Evolutionary conservation across 1,140 invertebrate species (phyloP).

Genomic region (Papilio glaucus): DNA sequence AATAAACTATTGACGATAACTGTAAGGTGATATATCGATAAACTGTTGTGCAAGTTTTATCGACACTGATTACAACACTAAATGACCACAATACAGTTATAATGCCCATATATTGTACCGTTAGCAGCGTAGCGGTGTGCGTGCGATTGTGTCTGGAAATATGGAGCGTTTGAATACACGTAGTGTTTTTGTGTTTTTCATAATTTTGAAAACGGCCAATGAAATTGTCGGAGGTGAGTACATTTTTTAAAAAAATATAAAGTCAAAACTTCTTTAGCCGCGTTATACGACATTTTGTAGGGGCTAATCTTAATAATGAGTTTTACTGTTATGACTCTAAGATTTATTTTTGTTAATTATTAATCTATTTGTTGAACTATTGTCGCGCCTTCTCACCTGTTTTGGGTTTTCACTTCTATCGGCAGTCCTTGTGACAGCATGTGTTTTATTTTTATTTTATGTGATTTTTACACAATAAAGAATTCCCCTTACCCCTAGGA

Average conservation of each 20-base stretch:
- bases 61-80: background rate
- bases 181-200: background rate
- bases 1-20: too few relatives aligned
- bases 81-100: background rate
- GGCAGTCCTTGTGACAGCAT: too few relatives aligned
- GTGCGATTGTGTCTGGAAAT: background rate
- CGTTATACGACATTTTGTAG: too few relatives aligned
- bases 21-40: background rate
- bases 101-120: too few relatives aligned
- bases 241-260: background rate
- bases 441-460: too few relatives aligned
- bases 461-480: too few relatives aligned
- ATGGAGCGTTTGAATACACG: background rate
- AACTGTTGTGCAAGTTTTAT: constrained; percentile 1
- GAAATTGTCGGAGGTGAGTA: background rate
- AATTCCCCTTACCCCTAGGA: too few relatives aligned
- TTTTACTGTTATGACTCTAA: background rate
- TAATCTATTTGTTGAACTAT: too few relatives aligned
- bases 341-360: too few relatives aligned
- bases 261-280: too few relatives aligned
- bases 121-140: background rate
- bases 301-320: background rate
- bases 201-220: background rate
- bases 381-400: too few relatives aligned
- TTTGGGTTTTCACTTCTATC: too few relatives aligned